Base-by-base conservation (phyloP, 35 echinoderm and acorn worm species). In the Apostichopus californicus region DNA sequence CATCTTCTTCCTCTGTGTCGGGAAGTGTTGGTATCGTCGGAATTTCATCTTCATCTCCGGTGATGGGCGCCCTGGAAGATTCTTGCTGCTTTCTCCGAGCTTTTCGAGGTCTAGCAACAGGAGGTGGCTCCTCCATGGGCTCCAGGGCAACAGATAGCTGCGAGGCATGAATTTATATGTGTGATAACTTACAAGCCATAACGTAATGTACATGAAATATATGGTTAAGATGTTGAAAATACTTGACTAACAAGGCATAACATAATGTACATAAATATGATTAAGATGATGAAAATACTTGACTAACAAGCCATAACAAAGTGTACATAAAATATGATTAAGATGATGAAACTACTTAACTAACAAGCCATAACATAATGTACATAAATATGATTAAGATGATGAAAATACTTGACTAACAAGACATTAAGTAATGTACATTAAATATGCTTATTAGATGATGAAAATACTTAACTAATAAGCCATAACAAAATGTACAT, bases 61-160 rank as follows among this genome's bases (percentile, higher is more conserved):
- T 25, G 8, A 34, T 12, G 12, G 89, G 61, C 9, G 34, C 18
- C 77, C 46, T 60, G 1, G 71, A 13, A 56, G 80, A 20, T 52
- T 55, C 10, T 78, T 60, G 78, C 56, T 22, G 54, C 86, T 93
- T 87, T 73, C 55, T 78, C 20, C 25, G 20, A 13, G 77, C 57
- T 81, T 78, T 89, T n/a, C 77, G 54, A 80, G 75, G 70, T 6
- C 5, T 21, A 18, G 18, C 10, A 14, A n/a, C 24, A 0, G 54
- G 56, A 34, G 12, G 80, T 2, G 80, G 86, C 68, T 94, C 92
- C 13, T 95, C 96, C 72, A 80, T 78, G 10, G 88, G 90, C 81
- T 98, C 92, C 61, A 98, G 53, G 9, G 94, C 80, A 55, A 78
- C 23, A 73, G 90, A 95, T 28, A 98, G 73, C 96, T 98, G 64